A percentile compares a stretch with the other conserved stretches of the same genome.
Conservation (phyloP, 2,797 vertebrate genomes). For the Enteromius anoplus region DNA sequence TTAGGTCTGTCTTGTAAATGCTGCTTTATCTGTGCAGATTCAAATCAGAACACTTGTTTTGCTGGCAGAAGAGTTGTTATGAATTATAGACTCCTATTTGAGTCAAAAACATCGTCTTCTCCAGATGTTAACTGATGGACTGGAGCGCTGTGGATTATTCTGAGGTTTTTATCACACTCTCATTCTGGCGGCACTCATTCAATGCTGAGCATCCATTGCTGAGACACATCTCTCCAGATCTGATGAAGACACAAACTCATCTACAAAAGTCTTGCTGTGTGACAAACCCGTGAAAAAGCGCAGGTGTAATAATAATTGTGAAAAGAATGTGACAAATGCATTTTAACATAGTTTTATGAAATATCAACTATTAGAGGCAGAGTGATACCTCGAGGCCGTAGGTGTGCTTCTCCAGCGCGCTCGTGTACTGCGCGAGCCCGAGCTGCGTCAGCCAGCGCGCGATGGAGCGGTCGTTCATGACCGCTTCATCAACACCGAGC, state of each 20-base stretch:
- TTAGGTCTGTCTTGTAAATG: neutral
- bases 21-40: neutral
- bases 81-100: neutral
- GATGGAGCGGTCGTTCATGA: constrained; percentile 81
- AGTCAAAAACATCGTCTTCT: neutral
- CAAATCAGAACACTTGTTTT: neutral
- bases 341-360: neutral
- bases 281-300: neutral
- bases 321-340: neutral
- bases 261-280: neutral
- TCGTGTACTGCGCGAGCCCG: constrained; percentile 77
- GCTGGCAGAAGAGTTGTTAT: neutral
- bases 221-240: neutral
- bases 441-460: constrained; percentile 80
- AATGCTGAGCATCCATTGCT: neutral
- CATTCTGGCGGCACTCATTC: neutral
- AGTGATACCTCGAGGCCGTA: constrained; percentile 78
- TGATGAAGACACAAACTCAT: neutral
- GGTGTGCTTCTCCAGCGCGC: constrained; percentile 74
- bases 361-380: neutral
- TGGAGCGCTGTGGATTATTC: neutral
- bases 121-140: neutral
- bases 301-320: constrained; percentile 1
- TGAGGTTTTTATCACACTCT: neutral
- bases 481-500: no score